Percentiles rank a stretch among this genome's conserved stretches.
These are phyloP conservation scores for Rhea pennata DNA, from an alignment of 2,113 vertebrate genomes.

Conservation along the genomic window DNA sequence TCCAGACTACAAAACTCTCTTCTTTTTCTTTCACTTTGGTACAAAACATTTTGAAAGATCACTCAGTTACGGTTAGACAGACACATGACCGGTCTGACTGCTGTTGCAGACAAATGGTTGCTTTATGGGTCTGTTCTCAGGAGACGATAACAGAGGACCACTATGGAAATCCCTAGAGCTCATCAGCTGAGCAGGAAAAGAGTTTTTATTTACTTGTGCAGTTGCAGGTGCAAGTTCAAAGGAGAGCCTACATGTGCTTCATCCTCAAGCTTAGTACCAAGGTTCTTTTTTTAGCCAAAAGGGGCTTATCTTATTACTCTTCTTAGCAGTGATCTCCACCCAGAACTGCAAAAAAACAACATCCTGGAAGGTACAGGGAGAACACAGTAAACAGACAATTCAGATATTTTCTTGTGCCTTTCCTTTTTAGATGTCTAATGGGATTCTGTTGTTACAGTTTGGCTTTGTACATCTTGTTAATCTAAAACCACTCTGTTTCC, in stretches of 20 bases:
- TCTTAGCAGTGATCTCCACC: constrained; percentile 30
- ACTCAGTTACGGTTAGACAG: not conserved
- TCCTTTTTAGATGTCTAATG: not conserved
- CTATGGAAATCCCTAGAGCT: not conserved
- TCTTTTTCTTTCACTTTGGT: not conserved
- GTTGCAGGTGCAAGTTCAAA: not conserved
- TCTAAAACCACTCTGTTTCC: not conserved
- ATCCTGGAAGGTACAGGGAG: not conserved
- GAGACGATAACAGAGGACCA: not conserved
- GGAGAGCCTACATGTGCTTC: not conserved
- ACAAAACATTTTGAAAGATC: not conserved
- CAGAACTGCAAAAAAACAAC: not conserved
- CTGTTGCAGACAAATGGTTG: not conserved
- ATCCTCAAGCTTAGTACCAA: constrained; percentile 25
- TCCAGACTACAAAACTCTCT: not conserved
- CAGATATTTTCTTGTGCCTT: not conserved
- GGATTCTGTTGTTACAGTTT: no score
- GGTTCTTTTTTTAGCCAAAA: constrained; percentile 53
- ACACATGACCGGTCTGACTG: not conserved
- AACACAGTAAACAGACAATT: not conserved
- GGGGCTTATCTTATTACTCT: constrained; percentile 55
- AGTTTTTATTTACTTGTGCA: not conserved
- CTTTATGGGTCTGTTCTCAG: not conserved
- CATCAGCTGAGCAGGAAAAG: not conserved
- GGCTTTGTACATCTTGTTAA: not conserved